phyloP scores from a whole-genome alignment of 2,888 invertebrate genomes.

The Acleris emargana region DNA sequence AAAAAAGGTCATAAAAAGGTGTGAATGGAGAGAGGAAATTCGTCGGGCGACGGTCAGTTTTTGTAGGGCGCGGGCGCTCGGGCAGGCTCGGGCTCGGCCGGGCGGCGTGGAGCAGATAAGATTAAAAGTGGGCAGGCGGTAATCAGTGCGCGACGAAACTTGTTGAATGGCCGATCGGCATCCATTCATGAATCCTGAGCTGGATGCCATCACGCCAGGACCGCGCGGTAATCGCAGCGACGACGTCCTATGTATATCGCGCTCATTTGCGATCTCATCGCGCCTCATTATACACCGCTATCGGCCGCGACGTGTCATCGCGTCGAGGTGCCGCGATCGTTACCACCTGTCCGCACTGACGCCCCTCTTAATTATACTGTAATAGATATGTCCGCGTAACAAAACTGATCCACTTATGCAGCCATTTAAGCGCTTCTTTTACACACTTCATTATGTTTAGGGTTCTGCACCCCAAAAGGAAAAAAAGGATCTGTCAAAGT shows the following conservation, averaged over 20 bases:
- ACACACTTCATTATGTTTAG: neutral
- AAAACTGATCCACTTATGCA: conserved; percentile 7
- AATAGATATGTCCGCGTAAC: conserved; percentile 21
- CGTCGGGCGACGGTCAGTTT: conserved; percentile 61
- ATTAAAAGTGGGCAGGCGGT: conserved; percentile 72
- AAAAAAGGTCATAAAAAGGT: conserved; percentile 79
- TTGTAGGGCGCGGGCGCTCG: conserved; percentile 59
- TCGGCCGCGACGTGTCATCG: conserved; percentile 45
- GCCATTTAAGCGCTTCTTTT: neutral
- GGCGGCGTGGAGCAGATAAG: conserved; percentile 75
- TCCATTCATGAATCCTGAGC: conserved; percentile 69
- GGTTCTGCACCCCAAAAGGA: too few relatives aligned
- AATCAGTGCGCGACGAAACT: conserved; percentile 81
- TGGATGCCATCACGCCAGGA: conserved; percentile 76
- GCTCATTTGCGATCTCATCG: conserved; percentile 52
- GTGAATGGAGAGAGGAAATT: conserved; percentile 80
- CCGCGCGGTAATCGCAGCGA: conserved; percentile 41
- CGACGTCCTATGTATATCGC: conserved; percentile 41
- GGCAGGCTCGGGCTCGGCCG: conserved; percentile 54
- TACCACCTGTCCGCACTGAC: conserved; percentile 53
- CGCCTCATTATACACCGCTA: conserved; percentile 49
- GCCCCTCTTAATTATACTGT: conserved; percentile 42
- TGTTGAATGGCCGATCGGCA: conserved; percentile 72
- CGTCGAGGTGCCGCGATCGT: conserved; percentile 43
- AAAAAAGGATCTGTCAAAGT: too few relatives aligned